Evolutionary conservation across 2,113 vertebrate species (phyloP).

Genomic region (Dipodomys ordii): DNA sequence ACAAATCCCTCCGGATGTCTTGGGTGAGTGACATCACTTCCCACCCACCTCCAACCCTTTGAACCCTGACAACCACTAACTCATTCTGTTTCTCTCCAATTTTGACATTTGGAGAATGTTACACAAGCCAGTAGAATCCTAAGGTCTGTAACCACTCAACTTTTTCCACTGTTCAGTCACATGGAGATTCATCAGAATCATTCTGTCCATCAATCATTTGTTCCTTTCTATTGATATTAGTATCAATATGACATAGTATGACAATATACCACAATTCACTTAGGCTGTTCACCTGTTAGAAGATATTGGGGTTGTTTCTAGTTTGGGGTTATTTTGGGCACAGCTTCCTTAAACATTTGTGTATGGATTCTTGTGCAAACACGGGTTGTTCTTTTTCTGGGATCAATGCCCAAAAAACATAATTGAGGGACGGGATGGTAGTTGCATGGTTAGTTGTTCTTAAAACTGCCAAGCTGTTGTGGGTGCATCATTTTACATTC

Average conservation of each 20-base stretch:
- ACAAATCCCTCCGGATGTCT: neutral
- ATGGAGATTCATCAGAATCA: neutral
- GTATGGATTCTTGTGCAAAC: neutral
- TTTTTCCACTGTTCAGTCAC: neutral
- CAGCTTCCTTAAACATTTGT: neutral
- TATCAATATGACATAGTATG: neutral
- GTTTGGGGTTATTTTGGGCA: neutral
- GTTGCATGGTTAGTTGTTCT: neutral
- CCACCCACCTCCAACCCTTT: neutral
- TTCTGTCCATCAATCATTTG: neutral
- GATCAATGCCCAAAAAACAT: neutral
- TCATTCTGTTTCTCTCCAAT: neutral
- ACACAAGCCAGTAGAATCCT: neutral
- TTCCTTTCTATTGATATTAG: neutral
- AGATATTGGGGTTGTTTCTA: neutral
- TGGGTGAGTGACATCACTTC: neutral
- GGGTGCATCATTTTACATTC: neutral
- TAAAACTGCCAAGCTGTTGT: neutral
- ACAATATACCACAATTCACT: neutral
- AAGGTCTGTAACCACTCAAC: neutral
- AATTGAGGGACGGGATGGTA: neutral
- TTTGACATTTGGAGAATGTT: conserved; percentile 1
- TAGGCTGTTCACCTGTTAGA: neutral
- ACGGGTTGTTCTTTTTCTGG: neutral
- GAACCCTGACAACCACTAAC: neutral